Evolutionary conservation across 2,113 vertebrate genomes (phyloP).

Genomic region (Marcusenius ussheri): DNA sequence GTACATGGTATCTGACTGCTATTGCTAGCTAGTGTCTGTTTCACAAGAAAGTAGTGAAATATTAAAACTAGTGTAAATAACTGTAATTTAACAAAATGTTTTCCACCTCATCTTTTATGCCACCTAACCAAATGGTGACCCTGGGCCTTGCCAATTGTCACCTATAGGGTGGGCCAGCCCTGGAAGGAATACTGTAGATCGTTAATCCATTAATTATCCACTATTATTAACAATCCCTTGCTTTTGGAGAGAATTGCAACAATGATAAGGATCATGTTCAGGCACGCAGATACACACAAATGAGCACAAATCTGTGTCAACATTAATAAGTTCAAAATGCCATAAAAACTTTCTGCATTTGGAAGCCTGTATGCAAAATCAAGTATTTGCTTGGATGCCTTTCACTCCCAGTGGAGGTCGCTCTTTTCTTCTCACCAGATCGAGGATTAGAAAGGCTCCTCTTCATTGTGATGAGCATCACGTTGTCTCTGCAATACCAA

Average conservation of each 20-base stretch:
- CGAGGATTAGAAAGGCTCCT: not conserved
- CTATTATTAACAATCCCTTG: not conserved
- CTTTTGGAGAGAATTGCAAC: not conserved
- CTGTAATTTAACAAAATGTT: not conserved
- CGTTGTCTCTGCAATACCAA: not conserved
- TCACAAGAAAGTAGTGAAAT: not conserved
- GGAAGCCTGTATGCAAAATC: not conserved
- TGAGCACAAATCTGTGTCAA: not conserved
- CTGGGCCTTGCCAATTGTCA: not conserved
- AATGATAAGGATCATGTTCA: not conserved
- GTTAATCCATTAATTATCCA: not conserved
- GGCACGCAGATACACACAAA: not conserved
- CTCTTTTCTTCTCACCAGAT: not conserved
- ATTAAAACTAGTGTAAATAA: not conserved
- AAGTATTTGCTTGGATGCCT: not conserved
- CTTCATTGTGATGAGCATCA: not conserved
- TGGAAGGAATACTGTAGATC: not conserved
- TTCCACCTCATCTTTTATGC: not conserved
- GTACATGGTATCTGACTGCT: not conserved
- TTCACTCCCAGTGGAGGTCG: not conserved
- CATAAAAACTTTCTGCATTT: not conserved
- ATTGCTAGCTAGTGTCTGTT: not conserved
- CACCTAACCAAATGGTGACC: not conserved
- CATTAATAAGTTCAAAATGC: not conserved
- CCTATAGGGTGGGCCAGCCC: not conserved